These are phyloP conservation scores for Autographa gamma DNA, from an alignment of 2,888 invertebrate genomes.

Conservation along the genomic window DNA sequence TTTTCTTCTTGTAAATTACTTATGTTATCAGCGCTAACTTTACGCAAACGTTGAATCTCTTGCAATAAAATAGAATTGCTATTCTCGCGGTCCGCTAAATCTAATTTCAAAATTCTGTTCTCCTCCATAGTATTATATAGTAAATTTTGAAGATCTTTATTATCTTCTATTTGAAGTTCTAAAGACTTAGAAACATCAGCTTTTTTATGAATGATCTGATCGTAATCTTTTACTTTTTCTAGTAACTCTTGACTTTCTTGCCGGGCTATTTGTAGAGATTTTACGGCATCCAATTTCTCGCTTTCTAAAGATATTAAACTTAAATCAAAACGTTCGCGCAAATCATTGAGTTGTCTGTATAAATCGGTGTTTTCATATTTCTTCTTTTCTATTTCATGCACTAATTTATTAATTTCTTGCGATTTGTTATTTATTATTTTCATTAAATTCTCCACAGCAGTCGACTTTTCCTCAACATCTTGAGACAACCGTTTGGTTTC, in stretches of 20 bases:
- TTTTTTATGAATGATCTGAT: conserved; percentile 61
- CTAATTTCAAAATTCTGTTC: conserved; percentile 61
- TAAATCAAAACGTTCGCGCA: conserved; percentile 64
- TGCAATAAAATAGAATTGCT: conserved; percentile 65
- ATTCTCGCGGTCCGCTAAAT: conserved; percentile 59
- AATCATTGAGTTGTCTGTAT: conserved; percentile 63
- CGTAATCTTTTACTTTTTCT: conserved; percentile 69
- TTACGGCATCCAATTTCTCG: conserved; percentile 69
- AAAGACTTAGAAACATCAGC: conserved; percentile 60
- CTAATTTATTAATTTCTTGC: conserved; percentile 70
- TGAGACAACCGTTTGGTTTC: conserved; percentile 66
- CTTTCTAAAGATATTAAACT: conserved; percentile 66
- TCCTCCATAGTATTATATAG: conserved; percentile 60
- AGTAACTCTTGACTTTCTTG: conserved; percentile 77
- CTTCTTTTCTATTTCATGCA: conserved; percentile 68
- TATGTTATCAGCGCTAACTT: conserved; percentile 66
- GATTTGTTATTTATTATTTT: conserved; percentile 72
- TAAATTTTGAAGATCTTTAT: conserved; percentile 59
- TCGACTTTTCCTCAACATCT: conserved; percentile 69
- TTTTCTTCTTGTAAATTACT: conserved; percentile 69
- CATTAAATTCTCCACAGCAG: conserved; percentile 72
- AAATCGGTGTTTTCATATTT: conserved; percentile 68
- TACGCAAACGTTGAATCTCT: conserved; percentile 71
- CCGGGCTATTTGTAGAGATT: conserved; percentile 69
- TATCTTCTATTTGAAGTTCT: conserved; percentile 59